phyloP scores from a whole-genome alignment of 2,113 vertebrate species.

The Gobio gobio region DNA sequence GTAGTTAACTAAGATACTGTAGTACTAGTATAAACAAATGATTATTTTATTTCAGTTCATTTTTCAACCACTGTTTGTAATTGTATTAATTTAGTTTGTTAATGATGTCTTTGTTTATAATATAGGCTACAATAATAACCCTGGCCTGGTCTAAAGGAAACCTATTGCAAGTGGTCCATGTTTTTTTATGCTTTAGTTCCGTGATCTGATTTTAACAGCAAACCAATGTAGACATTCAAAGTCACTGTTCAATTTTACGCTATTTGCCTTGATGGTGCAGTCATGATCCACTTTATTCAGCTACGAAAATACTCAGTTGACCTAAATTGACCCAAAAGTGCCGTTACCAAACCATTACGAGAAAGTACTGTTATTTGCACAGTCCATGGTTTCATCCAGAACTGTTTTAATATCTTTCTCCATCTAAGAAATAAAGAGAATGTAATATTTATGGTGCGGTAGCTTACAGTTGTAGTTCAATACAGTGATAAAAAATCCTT shows the following conservation, averaged over 20 bases:
- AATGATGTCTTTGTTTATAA: neutral
- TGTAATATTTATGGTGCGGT: conserved; percentile 29
- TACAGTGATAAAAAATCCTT: conserved; percentile 23
- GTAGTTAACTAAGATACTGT: too few relatives aligned
- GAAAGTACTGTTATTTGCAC: neutral
- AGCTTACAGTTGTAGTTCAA: conserved; percentile 33
- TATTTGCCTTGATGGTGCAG: conserved; percentile 1
- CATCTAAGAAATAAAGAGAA: neutral
- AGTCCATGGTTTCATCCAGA: conserved; percentile 3
- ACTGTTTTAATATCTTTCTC: conserved; percentile 17
- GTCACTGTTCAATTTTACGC: conserved; percentile 11
- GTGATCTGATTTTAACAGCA: neutral
- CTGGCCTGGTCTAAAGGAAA: neutral
- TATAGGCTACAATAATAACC: neutral
- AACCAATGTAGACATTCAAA: conserved; percentile 16
- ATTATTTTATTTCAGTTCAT: too few relatives aligned
- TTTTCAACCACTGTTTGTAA: too few relatives aligned
- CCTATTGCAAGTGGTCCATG: too few relatives aligned
- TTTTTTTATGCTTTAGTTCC: conserved; percentile 4
- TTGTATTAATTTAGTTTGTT: too few relatives aligned
- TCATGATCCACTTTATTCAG: conserved; percentile 26
- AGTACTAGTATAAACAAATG: too few relatives aligned
- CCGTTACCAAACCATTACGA: neutral
- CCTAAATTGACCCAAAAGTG: conserved; percentile 19
- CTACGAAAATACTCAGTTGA: neutral